Conservation (phyloP, 1,140 invertebrate genomes). For the Plodia interpunctella region DNA sequence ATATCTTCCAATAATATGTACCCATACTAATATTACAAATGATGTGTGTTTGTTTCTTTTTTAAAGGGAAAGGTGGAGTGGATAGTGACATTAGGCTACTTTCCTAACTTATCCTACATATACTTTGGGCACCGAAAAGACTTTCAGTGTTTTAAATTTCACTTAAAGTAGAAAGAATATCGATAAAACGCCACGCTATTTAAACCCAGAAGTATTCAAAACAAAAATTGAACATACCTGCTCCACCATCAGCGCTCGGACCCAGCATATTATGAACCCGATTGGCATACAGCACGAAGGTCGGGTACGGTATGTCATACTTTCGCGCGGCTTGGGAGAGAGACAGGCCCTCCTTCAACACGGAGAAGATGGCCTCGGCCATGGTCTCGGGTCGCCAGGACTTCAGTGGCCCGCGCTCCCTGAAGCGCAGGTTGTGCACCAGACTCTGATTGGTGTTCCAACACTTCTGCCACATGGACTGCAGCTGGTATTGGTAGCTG, state of each 20-base stretch:
- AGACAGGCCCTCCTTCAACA: constrained; percentile 92
- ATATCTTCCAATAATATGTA: too few species aligned
- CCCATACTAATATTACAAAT: too few species aligned
- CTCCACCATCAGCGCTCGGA: constrained; percentile 90
- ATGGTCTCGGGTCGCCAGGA: constrained; percentile 95
- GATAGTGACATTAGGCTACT: too few species aligned
- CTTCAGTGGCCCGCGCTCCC: constrained; percentile 93
- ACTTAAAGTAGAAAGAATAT: too few species aligned
- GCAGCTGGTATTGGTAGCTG: constrained; percentile 95
- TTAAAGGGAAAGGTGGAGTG: too few species aligned
- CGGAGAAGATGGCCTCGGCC: constrained; percentile 94
- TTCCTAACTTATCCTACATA: too few species aligned
- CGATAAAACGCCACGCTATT: too few species aligned
- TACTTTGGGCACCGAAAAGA: too few species aligned
- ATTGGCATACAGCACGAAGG: constrained; percentile 95
- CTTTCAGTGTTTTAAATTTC: too few species aligned
- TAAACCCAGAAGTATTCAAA: constrained; percentile 4
- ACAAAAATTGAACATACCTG: constrained; percentile 79
- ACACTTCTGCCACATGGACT: constrained; percentile 96
- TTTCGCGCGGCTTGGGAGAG: constrained; percentile 93
- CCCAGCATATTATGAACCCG: constrained; percentile 95
- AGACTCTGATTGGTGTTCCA: constrained; percentile 94
- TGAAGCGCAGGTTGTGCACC: constrained; percentile 91
- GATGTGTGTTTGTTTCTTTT: too few species aligned
- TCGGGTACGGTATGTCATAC: constrained; percentile 96